Evolutionary conservation across 2,797 vertebrate species (phyloP).

Genomic region (Acanthurus leucopareius): DNA sequence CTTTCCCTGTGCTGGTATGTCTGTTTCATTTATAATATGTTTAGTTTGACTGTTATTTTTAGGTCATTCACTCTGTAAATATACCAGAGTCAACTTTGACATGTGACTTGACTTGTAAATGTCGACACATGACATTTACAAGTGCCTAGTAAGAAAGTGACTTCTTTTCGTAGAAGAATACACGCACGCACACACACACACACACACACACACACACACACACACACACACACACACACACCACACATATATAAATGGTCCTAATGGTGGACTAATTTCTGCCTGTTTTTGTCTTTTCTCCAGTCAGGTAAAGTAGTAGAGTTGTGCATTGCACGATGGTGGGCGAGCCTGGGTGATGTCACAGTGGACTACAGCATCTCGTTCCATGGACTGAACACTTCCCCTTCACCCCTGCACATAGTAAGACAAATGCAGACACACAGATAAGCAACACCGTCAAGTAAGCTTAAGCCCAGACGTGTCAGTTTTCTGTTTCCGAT

Average conservation of each 20-base stretch:
- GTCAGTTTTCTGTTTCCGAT: not conserved
- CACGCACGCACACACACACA: no score
- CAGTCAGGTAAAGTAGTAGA: constrained; percentile 94
- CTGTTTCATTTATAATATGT: not conserved
- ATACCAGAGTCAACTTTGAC: not conserved
- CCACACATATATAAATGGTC: not conserved
- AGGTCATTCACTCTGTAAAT: not conserved
- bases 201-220: no score
- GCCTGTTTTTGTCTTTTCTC: constrained; percentile 34
- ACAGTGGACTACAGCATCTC: constrained; percentile 94
- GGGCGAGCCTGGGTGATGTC: constrained; percentile 97
- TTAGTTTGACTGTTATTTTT: not conserved
- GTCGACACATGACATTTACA: not conserved
- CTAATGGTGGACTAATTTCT: not conserved
- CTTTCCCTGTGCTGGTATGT: constrained; percentile 94
- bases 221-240: no score
- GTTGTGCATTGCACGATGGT: constrained; percentile 98
- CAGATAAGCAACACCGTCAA: not conserved
- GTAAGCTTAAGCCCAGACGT: no score
- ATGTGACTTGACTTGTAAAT: no score
- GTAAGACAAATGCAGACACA: constrained; percentile 84
- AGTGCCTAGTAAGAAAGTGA: not conserved
- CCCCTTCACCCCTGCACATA: constrained; percentile 92
- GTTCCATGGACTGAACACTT: constrained; percentile 93
- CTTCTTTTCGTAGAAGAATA: not conserved